phyloP scores from a whole-genome alignment of 1,140 invertebrate species.

The Armadillidium nasatum region DNA sequence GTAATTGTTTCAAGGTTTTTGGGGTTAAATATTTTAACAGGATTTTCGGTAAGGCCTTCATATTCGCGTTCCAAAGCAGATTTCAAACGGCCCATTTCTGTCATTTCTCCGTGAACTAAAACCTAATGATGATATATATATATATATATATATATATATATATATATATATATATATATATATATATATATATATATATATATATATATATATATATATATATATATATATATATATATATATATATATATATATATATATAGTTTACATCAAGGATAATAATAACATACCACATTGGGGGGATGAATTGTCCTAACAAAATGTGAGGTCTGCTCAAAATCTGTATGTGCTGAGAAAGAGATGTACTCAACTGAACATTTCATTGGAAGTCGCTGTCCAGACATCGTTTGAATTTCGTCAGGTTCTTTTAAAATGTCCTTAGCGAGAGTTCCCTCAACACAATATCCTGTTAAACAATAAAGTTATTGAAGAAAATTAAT shows the following conservation, averaged over 20 bases:
- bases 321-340: constrained; percentile 97
- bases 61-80: constrained; percentile 91
- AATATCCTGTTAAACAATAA: constrained; percentile 65
- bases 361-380: constrained; percentile 99
- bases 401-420: constrained; percentile 92
- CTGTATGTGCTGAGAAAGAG: constrained; percentile 98
- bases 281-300: constrained; percentile 72
- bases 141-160: too few species aligned
- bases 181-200: too few species aligned
- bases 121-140: constrained; percentile 55
- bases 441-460: constrained; percentile 96
- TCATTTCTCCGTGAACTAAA: constrained; percentile 96
- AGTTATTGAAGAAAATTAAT: too few species aligned
- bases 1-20: constrained; percentile 89
- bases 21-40: constrained; percentile 91
- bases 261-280: constrained; percentile 8
- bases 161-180: too few species aligned
- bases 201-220: too few species aligned
- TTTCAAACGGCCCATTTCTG: constrained; percentile 95
- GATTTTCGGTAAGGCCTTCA: constrained; percentile 65
- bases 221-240: background rate
- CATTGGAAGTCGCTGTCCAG: constrained; percentile 88
- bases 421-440: constrained; percentile 97
- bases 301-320: constrained; percentile 92
- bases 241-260: background rate